Percentiles rank a stretch among this genome's conserved stretches.
These are phyloP conservation scores for Pomacea maculata DNA, from an alignment of 1,140 invertebrate species.

Conservation along the genomic window DNA sequence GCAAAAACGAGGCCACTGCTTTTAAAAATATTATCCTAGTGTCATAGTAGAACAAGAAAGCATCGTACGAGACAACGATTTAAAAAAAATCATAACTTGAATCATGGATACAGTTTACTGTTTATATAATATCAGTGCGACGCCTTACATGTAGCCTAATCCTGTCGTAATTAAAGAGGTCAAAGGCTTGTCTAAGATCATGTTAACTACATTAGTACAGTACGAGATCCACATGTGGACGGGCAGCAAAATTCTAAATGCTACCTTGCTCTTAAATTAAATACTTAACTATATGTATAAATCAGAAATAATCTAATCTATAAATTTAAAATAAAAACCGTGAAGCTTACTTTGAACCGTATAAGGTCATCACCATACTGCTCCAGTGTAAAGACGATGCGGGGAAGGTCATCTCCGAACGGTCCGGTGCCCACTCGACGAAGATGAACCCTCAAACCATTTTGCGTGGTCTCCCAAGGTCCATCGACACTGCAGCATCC, in stretches of 20 bases:
- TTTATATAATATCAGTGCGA: too few relatives aligned
- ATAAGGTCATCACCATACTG: slow-evolving; percentile 35
- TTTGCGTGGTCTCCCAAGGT: not conserved
- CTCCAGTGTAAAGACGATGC: slow-evolving; percentile 28
- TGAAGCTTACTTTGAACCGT: slow-evolving; percentile 29
- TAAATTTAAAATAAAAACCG: not conserved
- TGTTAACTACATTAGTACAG: not conserved
- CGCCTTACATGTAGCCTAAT: too few relatives aligned
- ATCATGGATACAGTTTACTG: too few relatives aligned
- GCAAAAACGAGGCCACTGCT: slow-evolving; percentile 2
- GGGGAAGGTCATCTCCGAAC: slow-evolving; percentile 31
- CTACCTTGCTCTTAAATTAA: not conserved
- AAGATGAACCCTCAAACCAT: not conserved
- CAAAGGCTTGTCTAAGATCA: not conserved
- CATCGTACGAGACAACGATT: not conserved
- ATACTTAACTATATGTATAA: not conserved
- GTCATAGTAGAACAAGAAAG: not conserved
- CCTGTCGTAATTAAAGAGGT: not conserved
- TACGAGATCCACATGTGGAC: not conserved
- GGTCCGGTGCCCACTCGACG: slow-evolving; percentile 10
- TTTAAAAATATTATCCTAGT: not conserved
- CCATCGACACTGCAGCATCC: slow-evolving; percentile 1
- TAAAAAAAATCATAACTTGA: too few relatives aligned
- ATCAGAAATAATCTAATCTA: not conserved
- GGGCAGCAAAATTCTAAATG: not conserved